Evolutionary conservation across 2,888 invertebrate genomes (phyloP).

Genomic region (Tenthredo mesomela): DNA sequence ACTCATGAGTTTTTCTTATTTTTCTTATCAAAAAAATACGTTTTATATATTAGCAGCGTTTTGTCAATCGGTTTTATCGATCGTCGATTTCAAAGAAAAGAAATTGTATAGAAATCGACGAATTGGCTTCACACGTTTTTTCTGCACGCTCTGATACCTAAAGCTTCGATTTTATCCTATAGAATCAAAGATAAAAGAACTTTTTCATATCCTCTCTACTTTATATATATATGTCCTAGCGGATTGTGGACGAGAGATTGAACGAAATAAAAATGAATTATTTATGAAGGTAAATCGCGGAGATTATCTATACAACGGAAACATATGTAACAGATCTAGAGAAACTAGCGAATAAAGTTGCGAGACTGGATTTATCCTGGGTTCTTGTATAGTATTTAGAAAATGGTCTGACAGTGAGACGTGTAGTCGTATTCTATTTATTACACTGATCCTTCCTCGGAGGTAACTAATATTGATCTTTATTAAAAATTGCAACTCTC

Average conservation of each 20-base stretch:
- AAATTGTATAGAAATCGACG: neutral
- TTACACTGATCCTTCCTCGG: neutral
- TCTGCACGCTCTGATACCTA: neutral
- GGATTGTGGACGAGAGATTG: neutral
- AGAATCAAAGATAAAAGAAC: neutral
- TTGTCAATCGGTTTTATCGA: neutral
- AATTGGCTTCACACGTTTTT: neutral
- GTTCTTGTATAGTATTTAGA: neutral
- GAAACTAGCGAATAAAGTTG: neutral
- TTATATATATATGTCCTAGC: no score
- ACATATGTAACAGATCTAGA: neutral
- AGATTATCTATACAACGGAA: neutral
- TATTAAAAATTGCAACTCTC: neutral
- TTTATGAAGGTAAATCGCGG: conserved; percentile 2
- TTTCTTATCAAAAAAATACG: neutral
- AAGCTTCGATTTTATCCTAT: neutral
- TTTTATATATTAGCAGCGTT: neutral
- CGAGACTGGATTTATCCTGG: neutral
- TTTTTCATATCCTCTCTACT: neutral
- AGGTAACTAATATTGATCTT: no score
- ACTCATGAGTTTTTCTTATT: neutral
- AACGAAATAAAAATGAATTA: neutral
- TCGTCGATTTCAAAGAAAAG: neutral
- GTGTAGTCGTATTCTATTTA: neutral
- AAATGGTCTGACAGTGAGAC: neutral